Conservation (phyloP, 2,888 invertebrate species). For the Lochmaea crataegi region DNA sequence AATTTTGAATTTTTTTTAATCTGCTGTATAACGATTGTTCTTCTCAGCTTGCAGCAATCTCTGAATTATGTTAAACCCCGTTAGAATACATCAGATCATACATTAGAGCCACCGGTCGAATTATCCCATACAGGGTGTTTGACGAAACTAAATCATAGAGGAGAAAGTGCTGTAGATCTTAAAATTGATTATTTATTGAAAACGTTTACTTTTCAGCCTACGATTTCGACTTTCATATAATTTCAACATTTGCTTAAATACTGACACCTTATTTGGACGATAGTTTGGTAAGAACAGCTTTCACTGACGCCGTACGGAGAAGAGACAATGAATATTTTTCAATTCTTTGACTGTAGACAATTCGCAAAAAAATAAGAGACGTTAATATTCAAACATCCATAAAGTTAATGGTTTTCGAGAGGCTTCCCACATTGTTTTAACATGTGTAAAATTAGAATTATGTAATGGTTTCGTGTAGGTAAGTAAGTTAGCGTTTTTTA, state of each 20-base stretch:
- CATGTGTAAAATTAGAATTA: background rate
- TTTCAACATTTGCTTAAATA: background rate
- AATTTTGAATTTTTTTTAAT: constrained; percentile 2
- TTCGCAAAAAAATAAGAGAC: background rate
- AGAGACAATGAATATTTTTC: background rate
- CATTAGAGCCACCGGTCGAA: background rate
- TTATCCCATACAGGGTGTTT: background rate
- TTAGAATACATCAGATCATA: constrained; percentile 28
- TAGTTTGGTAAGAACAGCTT: background rate
- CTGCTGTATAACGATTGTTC: constrained; percentile 24
- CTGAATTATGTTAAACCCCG: constrained; percentile 24
- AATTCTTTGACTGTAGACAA: background rate
- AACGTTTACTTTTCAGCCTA: background rate
- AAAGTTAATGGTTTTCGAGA: background rate
- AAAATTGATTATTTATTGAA: background rate
- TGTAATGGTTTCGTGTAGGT: background rate
- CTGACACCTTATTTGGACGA: background rate
- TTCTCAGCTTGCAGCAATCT: constrained; percentile 18
- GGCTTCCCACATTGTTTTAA: background rate
- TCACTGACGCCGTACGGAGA: background rate
- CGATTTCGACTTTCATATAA: background rate
- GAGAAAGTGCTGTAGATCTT: background rate
- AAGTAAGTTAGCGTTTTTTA: background rate
- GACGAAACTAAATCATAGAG: background rate
- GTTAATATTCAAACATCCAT: background rate